Base-by-base conservation (phyloP, 2,888 invertebrate genomes). In the Hirtodrosophila cameraria region DNA sequence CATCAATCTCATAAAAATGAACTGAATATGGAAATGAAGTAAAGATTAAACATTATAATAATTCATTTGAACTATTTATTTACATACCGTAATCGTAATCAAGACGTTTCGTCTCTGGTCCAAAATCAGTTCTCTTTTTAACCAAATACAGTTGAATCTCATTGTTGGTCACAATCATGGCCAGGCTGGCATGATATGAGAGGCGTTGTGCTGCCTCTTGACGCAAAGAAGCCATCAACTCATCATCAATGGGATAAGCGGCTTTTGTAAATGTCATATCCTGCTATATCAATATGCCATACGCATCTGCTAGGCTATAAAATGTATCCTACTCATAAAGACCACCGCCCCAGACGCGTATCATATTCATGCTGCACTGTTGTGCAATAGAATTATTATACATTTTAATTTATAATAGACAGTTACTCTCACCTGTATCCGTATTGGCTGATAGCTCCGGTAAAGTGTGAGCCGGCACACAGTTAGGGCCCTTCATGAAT, bases 311-410 rank as follows among this genome's bases (percentile, higher is more conserved):
- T 36, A 95, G 89, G 71, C 94, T 92, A 89, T 99, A 99, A 90
- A 99, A 98, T 42, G 93, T 92, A 70, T 99, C 96, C 0, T 95
- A 94, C 88, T 99, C 99, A 85, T 99, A 99, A 0, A 97, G 92
- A 0, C 98, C 99, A 13, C 99, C 99, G 18, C 99, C 99, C 99
- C 99, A 99, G 6, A 99, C 96, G 15, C 99, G 92, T 9, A 99
- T 91, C 94, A 97, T 96, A 84, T 97, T 96, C 96, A 98, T 93
- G 91, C 28, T 93, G 91, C 27, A 96, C 93, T 91, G 70, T 15
- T 15, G 3, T 0, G 33, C 25, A 33, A 41, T 15, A 1, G 18
- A 16, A 6, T 1, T 7, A 6, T 9, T 12, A 11, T 20, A 1
- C 1, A 12, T 31, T 5, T 43, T 5, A 2, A n/a, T n/a, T n/a